Base-by-base conservation (phyloP, 2,113 vertebrate genomes). In the Rhynchopsitta pachyrhyncha region DNA sequence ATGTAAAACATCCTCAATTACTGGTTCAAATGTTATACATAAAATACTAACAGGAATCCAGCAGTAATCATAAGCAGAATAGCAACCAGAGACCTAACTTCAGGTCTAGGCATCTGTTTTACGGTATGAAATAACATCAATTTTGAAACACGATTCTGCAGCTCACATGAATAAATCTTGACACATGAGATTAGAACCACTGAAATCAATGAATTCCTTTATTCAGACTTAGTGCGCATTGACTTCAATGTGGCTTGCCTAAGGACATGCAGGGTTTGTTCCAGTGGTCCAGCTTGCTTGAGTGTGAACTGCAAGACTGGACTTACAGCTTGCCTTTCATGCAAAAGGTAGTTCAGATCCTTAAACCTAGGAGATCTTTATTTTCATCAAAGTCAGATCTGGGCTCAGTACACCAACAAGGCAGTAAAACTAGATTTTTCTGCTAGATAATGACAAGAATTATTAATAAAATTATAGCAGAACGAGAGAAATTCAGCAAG, bases 121-220 rank as follows among this genome's bases (percentile, higher is more conserved):
- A 44, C 29, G 22, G 22, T 18, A 81, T 10, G 60, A 91, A 92
- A 86, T 60, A 85, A 16, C 68, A 29, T 27, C 53, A 46, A 16
- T 69, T 91, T 69, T 77, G 76, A 86, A 86, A 67, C 29, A 64
- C 1, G 2, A 47, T 57, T 60, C 80, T 86, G 59, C 83, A 81
- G 66, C 41, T 78, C 62, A 69, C 24, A 22, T 60, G 84, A 86
- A 91, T 78, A 88, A 59, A 78, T 64, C 81, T 82, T 78, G 76
- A 74, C 76, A 66, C 37, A 5, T 44, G 71, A 93, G 70, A 93
- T 78, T 39, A 88, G 80, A 91, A 82, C 46, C 12, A 27, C 53
- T 35, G 66, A 73, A 91, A 88, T 89, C 84, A 88, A 82, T 89
- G n/a, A 70, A 93, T 89, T 66, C 60, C 55, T 95, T 92, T 86